Base-by-base conservation (phyloP, 2,797 vertebrate species). In the Falco concolor region DNA sequence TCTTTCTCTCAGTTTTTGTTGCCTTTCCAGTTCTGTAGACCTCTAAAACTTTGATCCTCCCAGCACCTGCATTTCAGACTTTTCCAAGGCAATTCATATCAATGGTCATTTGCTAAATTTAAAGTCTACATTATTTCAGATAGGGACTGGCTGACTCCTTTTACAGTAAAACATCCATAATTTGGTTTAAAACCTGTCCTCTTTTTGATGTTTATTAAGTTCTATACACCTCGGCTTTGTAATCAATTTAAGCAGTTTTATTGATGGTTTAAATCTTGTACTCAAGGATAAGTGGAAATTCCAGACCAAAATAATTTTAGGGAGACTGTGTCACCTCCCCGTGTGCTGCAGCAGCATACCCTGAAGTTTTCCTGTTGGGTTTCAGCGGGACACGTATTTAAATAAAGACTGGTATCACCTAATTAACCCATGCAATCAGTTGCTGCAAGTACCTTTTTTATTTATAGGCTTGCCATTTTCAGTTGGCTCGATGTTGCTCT, bases 321-420 rank as follows among this genome's bases (percentile, higher is more conserved):
- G n/a, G 24, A 72, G 73, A 32, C 30, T 59, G 30, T 15, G 13
- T 30, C 19, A 9, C 64, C 28, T 60, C 68, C 19, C 28, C 10
- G 7, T 16, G 38, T 24, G 22, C 69, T 54, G 14, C 0, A 0
- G 85, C 77, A 67, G 34, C 24, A 64, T 8, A 17, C 10, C 7
- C 5, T 7, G 20, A 54, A 59, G 36, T 30, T 82, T 70, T 89
- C 59, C 49, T 44, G 8, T 13, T 68, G 53, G 27, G 10, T 86
- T 84, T 91, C 83, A 69, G 16, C 14, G 50, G 38, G n/a, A 50
- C 53, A 6, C 44, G 5, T 28, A 45, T 72, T 88, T 88, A 81
- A 93, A 70, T 36, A 64, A 80, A 64, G 45, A 49, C 17, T 30
- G 40, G 18, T 63, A n/a, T 57, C 40, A 49, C 45, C 28, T 49